Evolutionary conservation across 2,113 vertebrate genomes (phyloP).

Genomic region (Hypomesus transpacificus): DNA sequence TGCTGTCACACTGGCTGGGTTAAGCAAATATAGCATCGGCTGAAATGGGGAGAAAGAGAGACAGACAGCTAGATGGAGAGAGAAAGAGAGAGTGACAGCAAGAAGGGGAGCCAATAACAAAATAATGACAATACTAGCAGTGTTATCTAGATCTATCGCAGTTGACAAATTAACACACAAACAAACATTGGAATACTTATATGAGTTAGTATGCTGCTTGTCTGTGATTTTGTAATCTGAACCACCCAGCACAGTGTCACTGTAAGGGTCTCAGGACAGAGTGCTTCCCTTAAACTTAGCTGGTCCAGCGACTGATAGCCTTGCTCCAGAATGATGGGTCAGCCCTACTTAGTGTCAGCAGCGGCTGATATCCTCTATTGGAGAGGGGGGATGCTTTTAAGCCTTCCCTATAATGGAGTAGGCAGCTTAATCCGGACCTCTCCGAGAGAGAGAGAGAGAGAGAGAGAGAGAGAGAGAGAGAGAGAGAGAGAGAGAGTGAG

Average conservation of each 20-base stretch:
- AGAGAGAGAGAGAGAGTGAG: neutral
- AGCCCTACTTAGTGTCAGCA: slow-evolving; percentile 66
- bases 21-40: slow-evolving; percentile 69
- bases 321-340: slow-evolving; percentile 57
- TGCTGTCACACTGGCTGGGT: slow-evolving; percentile 53
- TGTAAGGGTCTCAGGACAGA: slow-evolving; percentile 65
- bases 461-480: slow-evolving; percentile 3
- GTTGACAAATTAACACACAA: too few species aligned
- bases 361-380: slow-evolving; percentile 60
- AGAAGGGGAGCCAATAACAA: slow-evolving; percentile 45
- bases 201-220: too few species aligned
- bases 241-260: neutral
- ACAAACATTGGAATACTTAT: too few species aligned
- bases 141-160: slow-evolving; percentile 26
- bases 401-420: slow-evolving; percentile 60
- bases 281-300: slow-evolving; percentile 33
- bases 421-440: slow-evolving; percentile 60
- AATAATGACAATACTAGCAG: slow-evolving; percentile 46
- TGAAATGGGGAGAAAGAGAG: slow-evolving; percentile 50
- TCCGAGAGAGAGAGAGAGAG: neutral
- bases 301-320: neutral
- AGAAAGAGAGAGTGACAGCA: slow-evolving; percentile 37
- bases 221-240: too few species aligned
- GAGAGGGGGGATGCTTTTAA: slow-evolving; percentile 65
- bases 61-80: slow-evolving; percentile 2